Evolutionary conservation across 2,113 vertebrate genomes (phyloP).

Genomic region (Tretioscincus oriximinensis): DNA sequence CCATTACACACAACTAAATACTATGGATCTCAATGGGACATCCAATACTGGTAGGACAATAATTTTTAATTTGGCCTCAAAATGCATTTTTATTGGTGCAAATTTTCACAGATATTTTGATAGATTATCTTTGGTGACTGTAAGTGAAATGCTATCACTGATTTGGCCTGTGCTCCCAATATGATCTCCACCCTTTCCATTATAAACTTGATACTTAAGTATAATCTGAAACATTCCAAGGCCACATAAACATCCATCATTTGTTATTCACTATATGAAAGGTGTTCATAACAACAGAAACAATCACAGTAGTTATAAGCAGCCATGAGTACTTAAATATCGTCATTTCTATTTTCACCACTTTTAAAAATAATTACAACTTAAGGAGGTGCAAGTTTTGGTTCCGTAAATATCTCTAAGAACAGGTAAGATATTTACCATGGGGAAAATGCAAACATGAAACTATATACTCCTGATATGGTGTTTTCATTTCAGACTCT

Average conservation of each 20-base stretch:
- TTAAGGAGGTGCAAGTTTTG: background rate
- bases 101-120: background rate
- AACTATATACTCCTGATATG: background rate
- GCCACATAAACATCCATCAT: conserved; percentile 10
- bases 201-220: background rate
- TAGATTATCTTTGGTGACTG: conserved; percentile 17
- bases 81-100: conserved; percentile 8
- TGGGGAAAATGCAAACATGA: background rate
- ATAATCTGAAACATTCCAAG: background rate
- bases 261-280: background rate
- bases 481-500: background rate
- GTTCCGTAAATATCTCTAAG: background rate
- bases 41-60: background rate
- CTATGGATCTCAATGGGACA: background rate
- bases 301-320: background rate
- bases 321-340: background rate
- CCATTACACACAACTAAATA: background rate
- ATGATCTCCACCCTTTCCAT: background rate
- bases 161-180: background rate
- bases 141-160: background rate
- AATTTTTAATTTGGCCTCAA: background rate
- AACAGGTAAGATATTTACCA: background rate
- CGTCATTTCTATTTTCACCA: background rate
- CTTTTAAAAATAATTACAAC: background rate
- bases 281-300: background rate